Conservation (phyloP, 2,113 vertebrate species). For the Elanoides forficatus region DNA sequence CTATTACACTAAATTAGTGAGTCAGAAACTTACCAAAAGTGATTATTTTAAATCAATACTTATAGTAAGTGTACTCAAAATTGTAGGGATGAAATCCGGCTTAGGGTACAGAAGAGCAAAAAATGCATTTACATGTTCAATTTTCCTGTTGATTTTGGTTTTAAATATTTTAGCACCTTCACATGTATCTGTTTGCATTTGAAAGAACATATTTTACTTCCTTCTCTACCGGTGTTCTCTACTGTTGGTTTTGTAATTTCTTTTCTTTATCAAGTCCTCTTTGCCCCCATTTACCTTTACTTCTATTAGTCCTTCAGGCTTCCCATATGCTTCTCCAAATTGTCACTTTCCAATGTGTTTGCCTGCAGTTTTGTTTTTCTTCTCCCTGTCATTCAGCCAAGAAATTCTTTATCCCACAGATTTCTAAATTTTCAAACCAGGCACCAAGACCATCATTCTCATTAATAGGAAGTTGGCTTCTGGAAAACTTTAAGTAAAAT, state of each 20-base stretch:
- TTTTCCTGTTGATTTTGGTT: not conserved
- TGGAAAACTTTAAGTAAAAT: not conserved
- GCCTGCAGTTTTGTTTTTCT: not conserved
- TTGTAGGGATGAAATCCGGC: not conserved
- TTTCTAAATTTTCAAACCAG: not conserved
- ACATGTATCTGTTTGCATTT: not conserved
- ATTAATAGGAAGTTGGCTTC: not conserved
- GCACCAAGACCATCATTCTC: not conserved
- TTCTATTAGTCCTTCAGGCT: not conserved
- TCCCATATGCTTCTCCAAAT: not conserved
- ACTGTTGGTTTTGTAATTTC: not conserved
- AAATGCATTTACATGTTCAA: not conserved
- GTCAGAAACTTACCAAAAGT: not conserved
- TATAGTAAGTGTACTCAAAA: not conserved
- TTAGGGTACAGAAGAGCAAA: not conserved
- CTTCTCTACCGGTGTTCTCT: not conserved
- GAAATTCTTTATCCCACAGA: not conserved
- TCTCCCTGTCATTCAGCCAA: not conserved
- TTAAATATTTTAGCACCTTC: not conserved
- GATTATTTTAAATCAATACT: not conserved
- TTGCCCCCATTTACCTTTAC: not conserved
- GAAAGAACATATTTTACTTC: not conserved
- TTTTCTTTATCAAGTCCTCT: not conserved
- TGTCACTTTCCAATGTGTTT: not conserved
- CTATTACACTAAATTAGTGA: not conserved